Evolutionary conservation across 2,888 invertebrate species (phyloP).

Genomic region (Mactromeris polynyma): DNA sequence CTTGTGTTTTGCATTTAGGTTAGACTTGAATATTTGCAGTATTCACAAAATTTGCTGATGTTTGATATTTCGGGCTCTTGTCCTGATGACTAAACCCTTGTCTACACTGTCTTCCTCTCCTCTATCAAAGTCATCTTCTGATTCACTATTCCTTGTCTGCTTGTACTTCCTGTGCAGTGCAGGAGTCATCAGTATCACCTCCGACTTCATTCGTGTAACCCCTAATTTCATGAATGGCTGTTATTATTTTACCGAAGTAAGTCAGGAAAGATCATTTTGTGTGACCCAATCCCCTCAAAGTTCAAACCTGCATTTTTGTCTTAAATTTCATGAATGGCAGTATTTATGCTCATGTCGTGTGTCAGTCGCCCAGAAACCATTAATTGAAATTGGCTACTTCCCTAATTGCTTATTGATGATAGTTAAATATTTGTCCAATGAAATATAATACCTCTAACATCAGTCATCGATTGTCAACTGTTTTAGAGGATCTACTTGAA

Average conservation of each 20-base stretch:
- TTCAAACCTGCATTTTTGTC: neutral
- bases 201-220: neutral
- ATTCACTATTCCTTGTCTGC: no score
- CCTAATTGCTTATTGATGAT: constrained; percentile 31
- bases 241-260: neutral
- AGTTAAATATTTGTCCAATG: constrained; percentile 32
- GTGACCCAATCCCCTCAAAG: neutral
- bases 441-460: neutral
- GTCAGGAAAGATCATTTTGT: neutral
- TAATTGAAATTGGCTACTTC: constrained; percentile 36
- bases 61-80: no score
- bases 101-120: no score
- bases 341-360: neutral
- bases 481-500: neutral
- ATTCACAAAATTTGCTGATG: neutral
- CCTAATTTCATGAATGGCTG: neutral
- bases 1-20: neutral
- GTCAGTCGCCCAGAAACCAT: neutral
- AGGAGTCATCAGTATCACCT: neutral
- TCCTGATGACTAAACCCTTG: no score
- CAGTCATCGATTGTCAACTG: constrained; percentile 12
- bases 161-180: neutral
- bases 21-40: neutral
- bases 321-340: neutral
- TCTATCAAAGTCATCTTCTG: no score